Evolutionary conservation across 2,888 invertebrate genomes (phyloP), one percentile per base, ranked within the genome.

Genomic region (Drosophila hamatofila): DNA sequence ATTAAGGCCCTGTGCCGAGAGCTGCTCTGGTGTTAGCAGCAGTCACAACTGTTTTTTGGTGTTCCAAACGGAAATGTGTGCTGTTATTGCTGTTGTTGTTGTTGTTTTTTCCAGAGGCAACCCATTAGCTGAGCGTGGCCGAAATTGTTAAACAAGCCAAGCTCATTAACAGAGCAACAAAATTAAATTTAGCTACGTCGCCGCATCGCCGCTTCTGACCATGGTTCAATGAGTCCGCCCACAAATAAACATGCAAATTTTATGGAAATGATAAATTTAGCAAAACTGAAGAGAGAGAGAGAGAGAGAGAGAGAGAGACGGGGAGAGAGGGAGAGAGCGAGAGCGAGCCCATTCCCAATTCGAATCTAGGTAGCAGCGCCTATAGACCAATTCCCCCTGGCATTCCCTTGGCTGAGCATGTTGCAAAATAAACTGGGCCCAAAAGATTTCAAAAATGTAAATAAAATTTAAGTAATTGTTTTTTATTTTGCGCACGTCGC

Each of bases 161-260:
- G 85, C 88, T 88, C 88, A 83, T 83, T 83, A 83, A 77, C 82
- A 82, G 78, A 72, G 84, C 74, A 87, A 74, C 76, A 80, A 84
- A 77, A 88, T 88, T 88, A 88, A 85, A 83, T 88, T 85, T 84
- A 81, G 82, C 80, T 72, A 46, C 21, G 55, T 12, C 60, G 55
- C 25, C 46, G 46, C 41, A 56, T 25, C 35, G 46, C 35, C 55
- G 41, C 56, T 44, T 18, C 51, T 51, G 76, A 64, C 23, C 54
- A 72, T 62, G 77, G 72, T 52, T 76, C 65, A 76, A 76, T 64
- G 75, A 49, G 64, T 39, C 30, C 21, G 48, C 48, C 72, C 63
- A 56, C 76, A 67, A 83, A 66, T 81, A 80, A 80, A 82, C 72
- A 87, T 84, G 88, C 60, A 84, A 87, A 84, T 82, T 82, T 75